phyloP scores from a whole-genome alignment of 2,888 invertebrate species.

The Lasioglossum pauxillum region DNA sequence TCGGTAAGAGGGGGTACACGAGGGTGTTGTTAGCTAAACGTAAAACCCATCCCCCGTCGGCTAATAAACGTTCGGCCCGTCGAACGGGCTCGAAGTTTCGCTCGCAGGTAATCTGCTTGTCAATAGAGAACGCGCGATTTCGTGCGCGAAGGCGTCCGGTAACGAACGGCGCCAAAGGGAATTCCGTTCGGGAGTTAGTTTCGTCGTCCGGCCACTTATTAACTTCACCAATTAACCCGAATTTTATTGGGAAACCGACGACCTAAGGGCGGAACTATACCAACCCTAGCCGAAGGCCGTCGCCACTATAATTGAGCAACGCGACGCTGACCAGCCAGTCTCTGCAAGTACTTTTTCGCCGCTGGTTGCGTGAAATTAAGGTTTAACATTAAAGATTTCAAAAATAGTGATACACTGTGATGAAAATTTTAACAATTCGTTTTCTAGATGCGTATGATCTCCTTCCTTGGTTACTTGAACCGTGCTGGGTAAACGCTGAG shows the following conservation, averaged over 20 bases:
- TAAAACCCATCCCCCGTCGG: neutral
- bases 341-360: neutral
- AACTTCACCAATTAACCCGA: slow-evolving; percentile 37
- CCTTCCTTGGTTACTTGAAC: no score
- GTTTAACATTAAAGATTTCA: no score
- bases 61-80: slow-evolving; percentile 41
- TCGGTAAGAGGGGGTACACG: neutral
- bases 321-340: neutral
- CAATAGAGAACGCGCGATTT: slow-evolving; percentile 21
- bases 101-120: slow-evolving; percentile 15
- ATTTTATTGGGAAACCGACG: slow-evolving; percentile 15
- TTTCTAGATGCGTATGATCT: no score
- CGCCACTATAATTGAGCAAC: neutral
- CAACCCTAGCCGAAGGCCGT: neutral
- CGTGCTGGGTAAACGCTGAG: no score
- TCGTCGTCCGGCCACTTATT: slow-evolving; percentile 22
- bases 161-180: slow-evolving; percentile 18
- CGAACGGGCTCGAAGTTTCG: slow-evolving; percentile 3
- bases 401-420: no score
- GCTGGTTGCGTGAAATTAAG: neutral
- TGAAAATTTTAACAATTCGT: no score
- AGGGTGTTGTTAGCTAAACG: neutral
- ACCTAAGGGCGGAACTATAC: neutral
- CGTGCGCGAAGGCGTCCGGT: slow-evolving; percentile 12
- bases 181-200: slow-evolving; percentile 15